Percentiles rank a stretch among this genome's conserved stretches.
These are phyloP conservation scores for Brachionus angularis DNA, from an alignment of 1,140 invertebrate species.

Conservation along the genomic window DNA sequence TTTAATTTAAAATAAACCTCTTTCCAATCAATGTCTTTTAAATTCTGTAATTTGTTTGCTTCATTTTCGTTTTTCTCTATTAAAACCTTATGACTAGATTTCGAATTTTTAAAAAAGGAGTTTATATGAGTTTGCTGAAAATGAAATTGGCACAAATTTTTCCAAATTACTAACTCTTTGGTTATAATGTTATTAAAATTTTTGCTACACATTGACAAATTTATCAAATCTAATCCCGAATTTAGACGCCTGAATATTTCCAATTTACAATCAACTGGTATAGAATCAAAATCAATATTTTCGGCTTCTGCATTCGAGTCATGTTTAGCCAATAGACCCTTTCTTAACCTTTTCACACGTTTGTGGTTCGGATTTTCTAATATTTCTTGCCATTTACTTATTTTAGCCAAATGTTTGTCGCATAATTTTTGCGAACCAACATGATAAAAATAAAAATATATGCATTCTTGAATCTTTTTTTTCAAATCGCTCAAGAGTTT, in stretches of 20 bases:
- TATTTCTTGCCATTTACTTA: conserved; percentile 75
- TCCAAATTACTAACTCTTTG: conserved; percentile 84
- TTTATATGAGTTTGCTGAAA: conserved; percentile 79
- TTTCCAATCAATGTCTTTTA: conserved; percentile 45
- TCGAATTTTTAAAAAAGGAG: conserved; percentile 58
- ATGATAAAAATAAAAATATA: conserved; percentile 59
- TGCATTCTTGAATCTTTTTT: conserved; percentile 49
- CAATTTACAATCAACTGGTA: conserved; percentile 86
- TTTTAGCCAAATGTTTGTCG: conserved; percentile 76
- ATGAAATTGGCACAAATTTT: conserved; percentile 82
- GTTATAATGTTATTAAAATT: conserved; percentile 70
- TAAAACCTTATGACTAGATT: conserved; percentile 47
- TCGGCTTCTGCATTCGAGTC: conserved; percentile 64
- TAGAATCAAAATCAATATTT: conserved; percentile 73
- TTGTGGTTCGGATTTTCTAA: conserved; percentile 67
- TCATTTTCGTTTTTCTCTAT: not conserved
- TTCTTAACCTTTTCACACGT: conserved; percentile 48
- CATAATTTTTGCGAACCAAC: conserved; percentile 80
- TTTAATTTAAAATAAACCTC: conserved; percentile 44
- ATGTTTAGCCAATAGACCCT: no score
- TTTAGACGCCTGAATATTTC: conserved; percentile 81
- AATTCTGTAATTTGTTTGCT: not conserved
- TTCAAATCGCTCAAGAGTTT: conserved; percentile 49
- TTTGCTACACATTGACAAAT: conserved; percentile 67
- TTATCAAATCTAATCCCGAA: conserved; percentile 83